These are phyloP conservation scores for Nephrotoma flavescens DNA, from an alignment of 2,888 invertebrate species.

Conservation along the genomic window DNA sequence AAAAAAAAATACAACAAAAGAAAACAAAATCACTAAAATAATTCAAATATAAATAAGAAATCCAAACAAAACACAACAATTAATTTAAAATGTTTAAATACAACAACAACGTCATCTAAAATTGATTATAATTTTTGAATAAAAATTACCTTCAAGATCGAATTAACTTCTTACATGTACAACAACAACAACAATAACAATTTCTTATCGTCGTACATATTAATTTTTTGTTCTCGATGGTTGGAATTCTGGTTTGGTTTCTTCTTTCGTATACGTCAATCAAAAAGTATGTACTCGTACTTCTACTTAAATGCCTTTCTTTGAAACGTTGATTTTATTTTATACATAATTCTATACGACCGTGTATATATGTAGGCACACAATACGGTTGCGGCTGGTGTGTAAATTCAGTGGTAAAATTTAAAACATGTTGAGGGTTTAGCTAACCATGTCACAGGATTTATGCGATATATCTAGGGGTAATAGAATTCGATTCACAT, in stretches of 20 bases:
- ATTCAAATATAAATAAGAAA: background rate
- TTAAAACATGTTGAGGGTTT: background rate
- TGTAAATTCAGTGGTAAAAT: background rate
- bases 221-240: background rate
- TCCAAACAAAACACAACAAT: background rate
- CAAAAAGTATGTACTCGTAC: background rate
- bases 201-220: background rate
- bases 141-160: background rate
- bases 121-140: background rate
- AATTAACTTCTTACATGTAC: background rate
- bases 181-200: background rate
- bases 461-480: no score
- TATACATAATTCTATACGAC: background rate
- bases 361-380: background rate
- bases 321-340: background rate
- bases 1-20: background rate
- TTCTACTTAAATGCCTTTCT: background rate
- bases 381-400: background rate
- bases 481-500: no score
- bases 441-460: background rate
- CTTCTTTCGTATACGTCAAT: background rate
- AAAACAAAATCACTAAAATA: background rate
- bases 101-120: background rate
- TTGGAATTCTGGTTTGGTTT: background rate
- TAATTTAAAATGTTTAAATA: background rate